Conservation (phyloP, 2,888 invertebrate species). For the Pristionchus japonicus region DNA sequence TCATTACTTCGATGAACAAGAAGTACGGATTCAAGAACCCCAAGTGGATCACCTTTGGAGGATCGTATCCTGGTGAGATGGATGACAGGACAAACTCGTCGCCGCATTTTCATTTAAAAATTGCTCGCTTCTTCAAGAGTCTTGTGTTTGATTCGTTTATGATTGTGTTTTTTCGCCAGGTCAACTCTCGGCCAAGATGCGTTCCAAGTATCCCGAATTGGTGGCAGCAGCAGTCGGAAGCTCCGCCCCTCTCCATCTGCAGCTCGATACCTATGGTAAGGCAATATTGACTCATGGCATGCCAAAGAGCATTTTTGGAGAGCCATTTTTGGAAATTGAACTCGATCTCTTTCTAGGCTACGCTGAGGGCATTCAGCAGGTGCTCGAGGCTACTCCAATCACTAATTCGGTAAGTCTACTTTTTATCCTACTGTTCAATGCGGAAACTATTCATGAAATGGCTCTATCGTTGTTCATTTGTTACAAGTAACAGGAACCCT, state of each 20-base stretch:
- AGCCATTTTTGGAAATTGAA: no score
- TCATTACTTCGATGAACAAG: conserved; percentile 57
- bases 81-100: neutral
- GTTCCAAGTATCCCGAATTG: conserved; percentile 62
- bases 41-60: conserved; percentile 71
- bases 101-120: no score
- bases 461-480: no score
- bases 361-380: conserved; percentile 4
- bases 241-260: conserved; percentile 61
- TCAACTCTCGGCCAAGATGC: conserved; percentile 68
- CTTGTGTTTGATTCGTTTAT: no score
- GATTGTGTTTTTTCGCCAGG: no score
- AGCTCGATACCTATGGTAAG: no score
- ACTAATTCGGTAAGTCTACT: neutral
- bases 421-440: no score
- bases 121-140: conserved; percentile 59
- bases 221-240: conserved; percentile 63
- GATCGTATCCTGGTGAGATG: conserved; percentile 62
- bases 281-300: no score
- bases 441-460: no score
- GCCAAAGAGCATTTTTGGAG: no score
- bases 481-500: no score
- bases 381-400: neutral
- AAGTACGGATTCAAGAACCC: conserved; percentile 60
- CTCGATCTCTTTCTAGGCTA: no score